Conservation (phyloP, 1,140 invertebrate genomes). For the Limonius californicus region DNA sequence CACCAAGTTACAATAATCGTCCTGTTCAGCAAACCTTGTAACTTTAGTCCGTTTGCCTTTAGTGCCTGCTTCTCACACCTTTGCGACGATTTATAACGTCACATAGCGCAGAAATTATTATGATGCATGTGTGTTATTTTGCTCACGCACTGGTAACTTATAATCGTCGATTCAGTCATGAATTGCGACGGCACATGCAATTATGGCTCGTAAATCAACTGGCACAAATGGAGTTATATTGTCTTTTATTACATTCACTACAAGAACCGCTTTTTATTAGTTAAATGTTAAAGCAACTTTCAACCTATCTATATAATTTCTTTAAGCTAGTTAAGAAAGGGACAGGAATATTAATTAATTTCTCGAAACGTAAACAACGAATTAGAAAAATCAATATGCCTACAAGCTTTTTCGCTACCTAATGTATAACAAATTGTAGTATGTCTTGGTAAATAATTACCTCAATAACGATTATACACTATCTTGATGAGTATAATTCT, state of each 20-base stretch:
- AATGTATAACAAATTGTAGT: too few relatives aligned
- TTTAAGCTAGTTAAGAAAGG: too few relatives aligned
- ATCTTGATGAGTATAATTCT: too few relatives aligned
- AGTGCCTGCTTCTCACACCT: neutral
- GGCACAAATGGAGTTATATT: slow-evolving; percentile 40
- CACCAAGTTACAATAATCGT: slow-evolving; percentile 16
- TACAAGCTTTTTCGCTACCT: too few relatives aligned
- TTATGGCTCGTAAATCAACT: slow-evolving; percentile 37
- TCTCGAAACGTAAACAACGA: too few relatives aligned
- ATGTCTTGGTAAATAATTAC: too few relatives aligned
- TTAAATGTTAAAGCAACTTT: neutral
- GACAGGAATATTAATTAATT: too few relatives aligned
- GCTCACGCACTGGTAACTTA: slow-evolving; percentile 28
- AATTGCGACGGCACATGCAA: slow-evolving; percentile 38
- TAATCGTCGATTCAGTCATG: slow-evolving; percentile 29
- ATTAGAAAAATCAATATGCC: too few relatives aligned
- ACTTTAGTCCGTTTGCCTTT: slow-evolving; percentile 12
- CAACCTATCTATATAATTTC: too few relatives aligned
- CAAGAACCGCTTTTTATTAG: slow-evolving; percentile 9
- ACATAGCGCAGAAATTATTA: neutral
- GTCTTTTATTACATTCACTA: slow-evolving; percentile 33
- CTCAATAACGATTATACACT: too few relatives aligned
- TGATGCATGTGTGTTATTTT: slow-evolving; percentile 22
- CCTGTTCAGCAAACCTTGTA: slow-evolving; percentile 10
- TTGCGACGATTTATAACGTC: slow-evolving; percentile 7